These are phyloP conservation scores for Brotula barbata DNA, from an alignment of 2,797 vertebrate species.

Conservation along the genomic window DNA sequence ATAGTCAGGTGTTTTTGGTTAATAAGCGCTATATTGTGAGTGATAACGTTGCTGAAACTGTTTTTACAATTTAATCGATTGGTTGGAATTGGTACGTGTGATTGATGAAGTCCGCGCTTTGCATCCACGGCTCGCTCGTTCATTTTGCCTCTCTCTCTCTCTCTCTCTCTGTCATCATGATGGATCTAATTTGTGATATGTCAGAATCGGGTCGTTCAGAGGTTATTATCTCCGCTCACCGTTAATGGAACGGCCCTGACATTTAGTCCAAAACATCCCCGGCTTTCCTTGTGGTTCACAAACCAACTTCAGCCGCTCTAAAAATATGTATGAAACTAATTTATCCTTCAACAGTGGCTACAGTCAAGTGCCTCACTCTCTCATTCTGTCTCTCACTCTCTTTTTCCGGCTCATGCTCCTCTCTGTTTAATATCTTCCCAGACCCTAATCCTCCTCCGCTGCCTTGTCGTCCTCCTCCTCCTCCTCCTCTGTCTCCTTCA, in stretches of 20 bases:
- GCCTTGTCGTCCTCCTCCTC: conserved; percentile 8
- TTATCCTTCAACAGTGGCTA: background rate
- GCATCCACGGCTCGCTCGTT: no score
- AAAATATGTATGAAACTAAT: conserved; percentile 5
- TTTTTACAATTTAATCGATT: no score
- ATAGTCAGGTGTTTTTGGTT: no score
- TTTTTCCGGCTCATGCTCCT: conserved; percentile 19
- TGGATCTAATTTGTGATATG: conserved; percentile 8
- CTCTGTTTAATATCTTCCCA: conserved; percentile 47
- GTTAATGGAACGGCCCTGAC: conserved; percentile 24
- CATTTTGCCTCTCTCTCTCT: no score
- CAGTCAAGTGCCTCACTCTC: background rate
- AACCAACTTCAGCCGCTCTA: background rate
- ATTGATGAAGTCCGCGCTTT: no score
- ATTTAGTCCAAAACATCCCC: background rate
- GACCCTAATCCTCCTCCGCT: conserved; percentile 31
- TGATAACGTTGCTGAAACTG: no score
- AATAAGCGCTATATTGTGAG: no score
- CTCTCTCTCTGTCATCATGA: no score
- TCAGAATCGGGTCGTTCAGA: conserved; percentile 11
- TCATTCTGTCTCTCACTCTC: conserved; percentile 4
- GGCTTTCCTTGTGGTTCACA: background rate
- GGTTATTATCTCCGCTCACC: conserved; percentile 5
- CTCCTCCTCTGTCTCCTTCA: conserved; percentile 32
- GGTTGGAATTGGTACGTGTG: no score